Conservation (phyloP, 2,888 invertebrate genomes). For the Scrobipalpa costella region DNA sequence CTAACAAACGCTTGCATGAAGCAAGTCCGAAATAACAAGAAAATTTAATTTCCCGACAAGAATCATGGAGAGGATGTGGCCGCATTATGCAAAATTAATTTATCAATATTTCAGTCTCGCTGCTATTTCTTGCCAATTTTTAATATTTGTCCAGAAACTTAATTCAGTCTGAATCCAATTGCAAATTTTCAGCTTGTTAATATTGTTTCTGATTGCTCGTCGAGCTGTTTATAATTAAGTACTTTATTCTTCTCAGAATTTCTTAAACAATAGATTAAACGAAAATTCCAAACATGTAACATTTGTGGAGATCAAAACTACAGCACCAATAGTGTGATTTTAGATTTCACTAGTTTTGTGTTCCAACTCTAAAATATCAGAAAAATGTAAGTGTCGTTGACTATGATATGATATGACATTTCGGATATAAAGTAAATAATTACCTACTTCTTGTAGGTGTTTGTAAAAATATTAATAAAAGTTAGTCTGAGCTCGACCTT, state of each 20-base stretch:
- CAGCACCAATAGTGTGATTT: no score
- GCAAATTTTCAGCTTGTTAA: slow-evolving; percentile 22
- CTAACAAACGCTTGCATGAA: not conserved
- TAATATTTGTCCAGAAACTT: slow-evolving; percentile 22
- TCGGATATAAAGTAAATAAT: no score
- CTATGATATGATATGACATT: no score
- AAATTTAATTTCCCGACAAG: slow-evolving; percentile 14
- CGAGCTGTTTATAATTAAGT: slow-evolving; percentile 19
- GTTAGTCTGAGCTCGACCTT: no score
- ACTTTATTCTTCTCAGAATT: not conserved
- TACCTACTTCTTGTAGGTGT: no score
- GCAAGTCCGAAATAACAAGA: slow-evolving; percentile 12
- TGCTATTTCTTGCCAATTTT: slow-evolving; percentile 21
- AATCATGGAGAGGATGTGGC: slow-evolving; percentile 20
- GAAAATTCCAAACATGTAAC: no score
- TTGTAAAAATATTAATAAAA: no score
- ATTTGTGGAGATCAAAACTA: no score
- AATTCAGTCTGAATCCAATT: slow-evolving; percentile 20
- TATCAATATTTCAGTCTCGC: slow-evolving; percentile 21
- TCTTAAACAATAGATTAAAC: no score
- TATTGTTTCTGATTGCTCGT: not conserved
- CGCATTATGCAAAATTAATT: slow-evolving; percentile 24
- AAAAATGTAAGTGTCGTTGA: no score
- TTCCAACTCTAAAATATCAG: no score
- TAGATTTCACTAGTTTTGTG: no score